Base-by-base conservation (phyloP, 2,797 vertebrate genomes). In the Tamandua tetradactyla region DNA sequence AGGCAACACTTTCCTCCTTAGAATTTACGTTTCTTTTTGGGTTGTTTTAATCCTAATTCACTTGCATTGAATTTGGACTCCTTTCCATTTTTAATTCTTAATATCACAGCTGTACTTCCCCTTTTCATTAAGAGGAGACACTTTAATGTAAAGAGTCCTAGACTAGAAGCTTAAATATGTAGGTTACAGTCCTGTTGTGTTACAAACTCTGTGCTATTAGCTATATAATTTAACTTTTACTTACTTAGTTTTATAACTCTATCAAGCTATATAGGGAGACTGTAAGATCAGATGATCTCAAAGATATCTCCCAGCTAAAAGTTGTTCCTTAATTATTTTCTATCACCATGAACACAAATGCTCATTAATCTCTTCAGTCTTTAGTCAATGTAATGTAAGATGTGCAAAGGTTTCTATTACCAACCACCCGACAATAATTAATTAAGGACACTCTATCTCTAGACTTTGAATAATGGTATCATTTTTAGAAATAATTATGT, bases 401-500 rank as follows among this genome's bases (percentile, higher is more conserved):
- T 25, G 76, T 89, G 23, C 27, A 91, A 94, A 71, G 37, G 55
- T 92, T 94, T 90, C 23, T n/a, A 25, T 44, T 95, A 55, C 62
- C 52, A 64, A 64, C 71, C n/a, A 86, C 25, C 18, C 95, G 42
- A 57, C n/a, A 84, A 44, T 79, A 52, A 89, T 91, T 75, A 90
- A 75, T 71, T 86, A 92, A 92, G 59, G 12, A 86, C 14, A 82
- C 13, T 42, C 30, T 84, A 61, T 61, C 23, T 71, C 27, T 44
- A 87, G 4, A 35, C 32, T 83, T 92, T 87, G 22, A 96, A 30
- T 55, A 75, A 92, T 83, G 6, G 7, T 32, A 78, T 89, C 10
- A 59, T 71, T 93, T 94, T 78, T 89, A 75, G 64, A 86, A 83
- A 83, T 42, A 92, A 68, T 91, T 87, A 76, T 55, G 68, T 64